These are phyloP conservation scores for Anolis apletophallus DNA, from an alignment of 2,797 vertebrate species.

Conservation along the genomic window DNA sequence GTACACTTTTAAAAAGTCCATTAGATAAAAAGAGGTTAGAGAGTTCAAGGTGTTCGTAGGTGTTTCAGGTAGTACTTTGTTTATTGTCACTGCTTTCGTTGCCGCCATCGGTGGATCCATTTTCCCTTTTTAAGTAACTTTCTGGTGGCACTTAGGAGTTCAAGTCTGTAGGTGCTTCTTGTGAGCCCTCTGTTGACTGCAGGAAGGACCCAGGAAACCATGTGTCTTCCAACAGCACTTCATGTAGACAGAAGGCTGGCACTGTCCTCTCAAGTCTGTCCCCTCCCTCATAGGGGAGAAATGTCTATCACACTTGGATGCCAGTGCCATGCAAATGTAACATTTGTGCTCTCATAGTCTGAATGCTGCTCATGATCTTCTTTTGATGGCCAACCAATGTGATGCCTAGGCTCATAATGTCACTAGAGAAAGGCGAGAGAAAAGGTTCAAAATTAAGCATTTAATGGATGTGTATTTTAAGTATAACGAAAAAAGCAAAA, in stretches of 20 bases:
- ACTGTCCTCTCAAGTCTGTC: slow-evolving; percentile 81
- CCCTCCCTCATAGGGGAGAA: slow-evolving; percentile 76
- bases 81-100: slow-evolving; percentile 85
- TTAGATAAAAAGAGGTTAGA: slow-evolving; percentile 89
- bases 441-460: slow-evolving; percentile 69
- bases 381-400: slow-evolving; percentile 98
- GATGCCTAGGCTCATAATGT: slow-evolving; percentile 98
- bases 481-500: slow-evolving; percentile 32
- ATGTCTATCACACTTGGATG: slow-evolving; percentile 93
- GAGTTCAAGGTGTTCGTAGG: slow-evolving; percentile 86
- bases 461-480: slow-evolving; percentile 44
- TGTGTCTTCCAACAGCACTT: slow-evolving; percentile 84
- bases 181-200: slow-evolving; percentile 80
- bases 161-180: slow-evolving; percentile 88
- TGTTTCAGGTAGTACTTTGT: slow-evolving; percentile 89
- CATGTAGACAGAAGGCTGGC: slow-evolving; percentile 82
- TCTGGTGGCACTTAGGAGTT: slow-evolving; percentile 88
- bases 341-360: slow-evolving; percentile 99
- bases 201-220: slow-evolving; percentile 81
- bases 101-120: slow-evolving; percentile 83
- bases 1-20: slow-evolving; percentile 87
- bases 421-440: slow-evolving; percentile 84
- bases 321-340: slow-evolving; percentile 96
- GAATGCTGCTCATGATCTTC: slow-evolving; percentile 99
- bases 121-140: slow-evolving; percentile 82